Conservation (phyloP, 2,888 invertebrate species). For the Agrotis puta region DNA sequence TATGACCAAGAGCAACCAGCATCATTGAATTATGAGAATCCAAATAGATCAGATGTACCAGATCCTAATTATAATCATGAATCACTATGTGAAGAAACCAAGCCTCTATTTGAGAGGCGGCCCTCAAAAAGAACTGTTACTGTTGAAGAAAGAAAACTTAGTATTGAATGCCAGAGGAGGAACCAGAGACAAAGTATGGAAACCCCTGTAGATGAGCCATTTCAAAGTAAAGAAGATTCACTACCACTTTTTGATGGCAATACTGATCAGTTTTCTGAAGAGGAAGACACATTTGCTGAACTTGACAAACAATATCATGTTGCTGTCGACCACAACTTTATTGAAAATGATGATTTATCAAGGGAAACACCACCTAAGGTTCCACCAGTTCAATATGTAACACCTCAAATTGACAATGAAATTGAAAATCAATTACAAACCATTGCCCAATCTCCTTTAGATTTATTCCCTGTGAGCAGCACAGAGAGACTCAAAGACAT, state of each 20-base stretch:
- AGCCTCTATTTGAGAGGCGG: slow-evolving; percentile 76
- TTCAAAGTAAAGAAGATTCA: slow-evolving; percentile 62
- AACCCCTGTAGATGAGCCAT: slow-evolving; percentile 61
- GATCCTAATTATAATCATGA: slow-evolving; percentile 57
- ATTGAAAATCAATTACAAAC: slow-evolving; percentile 70
- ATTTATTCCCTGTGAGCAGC: slow-evolving; percentile 54
- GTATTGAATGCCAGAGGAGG: slow-evolving; percentile 49
- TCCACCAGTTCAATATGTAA: slow-evolving; percentile 10
- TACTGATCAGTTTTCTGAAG: slow-evolving; percentile 80
- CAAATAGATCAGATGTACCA: slow-evolving; percentile 53
- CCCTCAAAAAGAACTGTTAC: slow-evolving; percentile 61
- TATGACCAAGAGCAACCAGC: slow-evolving; percentile 62
- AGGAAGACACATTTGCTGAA: slow-evolving; percentile 87
- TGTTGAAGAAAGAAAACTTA: slow-evolving; percentile 54
- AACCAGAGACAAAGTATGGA: slow-evolving; percentile 69
- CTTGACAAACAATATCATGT: slow-evolving; percentile 88
- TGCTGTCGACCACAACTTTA: slow-evolving; percentile 85
- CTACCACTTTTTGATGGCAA: slow-evolving; percentile 79
- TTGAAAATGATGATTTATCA: slow-evolving; percentile 77
- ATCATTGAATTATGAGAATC: slow-evolving; percentile 44
- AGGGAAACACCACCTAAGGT: slow-evolving; percentile 35
- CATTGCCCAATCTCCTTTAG: slow-evolving; percentile 70
- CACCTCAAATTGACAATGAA: slow-evolving; percentile 65
- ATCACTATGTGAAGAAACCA: slow-evolving; percentile 49
- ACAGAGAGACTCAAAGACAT: slow-evolving; percentile 17